phyloP scores from a whole-genome alignment of 23 tunicate genomes.

The Phallusia fumigata region DNA sequence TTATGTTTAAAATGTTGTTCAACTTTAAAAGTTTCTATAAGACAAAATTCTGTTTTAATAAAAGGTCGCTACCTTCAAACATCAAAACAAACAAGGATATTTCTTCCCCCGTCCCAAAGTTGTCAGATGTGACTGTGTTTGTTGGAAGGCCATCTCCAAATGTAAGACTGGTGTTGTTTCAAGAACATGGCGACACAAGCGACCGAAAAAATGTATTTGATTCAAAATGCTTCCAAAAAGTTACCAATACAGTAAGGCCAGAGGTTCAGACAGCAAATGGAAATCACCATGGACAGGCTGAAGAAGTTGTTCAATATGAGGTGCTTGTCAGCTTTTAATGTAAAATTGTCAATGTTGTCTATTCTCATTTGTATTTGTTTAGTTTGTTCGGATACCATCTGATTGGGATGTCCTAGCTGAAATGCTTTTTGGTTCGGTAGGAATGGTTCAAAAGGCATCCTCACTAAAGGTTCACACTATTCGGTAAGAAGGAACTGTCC shows the following conservation, averaged over 20 bases:
- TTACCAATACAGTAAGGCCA: not conserved
- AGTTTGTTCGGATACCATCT: slow-evolving; percentile 49
- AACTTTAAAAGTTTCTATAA: no score
- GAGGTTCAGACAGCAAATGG: not conserved
- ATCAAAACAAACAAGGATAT: not conserved
- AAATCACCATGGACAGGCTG: not conserved
- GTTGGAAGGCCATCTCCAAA: slow-evolving; percentile 64
- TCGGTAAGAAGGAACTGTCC: slow-evolving; percentile 22
- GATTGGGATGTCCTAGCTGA: slow-evolving; percentile 58
- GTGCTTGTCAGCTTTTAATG: not conserved
- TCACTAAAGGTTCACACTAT: slow-evolving; percentile 73
- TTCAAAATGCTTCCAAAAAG: slow-evolving; percentile 63
- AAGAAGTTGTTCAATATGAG: not conserved
- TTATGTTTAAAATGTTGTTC: no score
- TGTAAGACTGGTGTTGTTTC: slow-evolving; percentile 64
- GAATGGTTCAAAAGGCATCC: slow-evolving; percentile 74
- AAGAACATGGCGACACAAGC: slow-evolving; percentile 51
- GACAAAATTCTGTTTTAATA: not conserved
- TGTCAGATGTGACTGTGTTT: slow-evolving; percentile 20
- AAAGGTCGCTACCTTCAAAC: not conserved
- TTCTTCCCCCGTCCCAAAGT: not conserved
- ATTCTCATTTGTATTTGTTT: not conserved
- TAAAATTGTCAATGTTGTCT: not conserved
- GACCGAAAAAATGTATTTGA: slow-evolving; percentile 69
- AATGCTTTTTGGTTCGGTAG: slow-evolving; percentile 84